phyloP scores from a whole-genome alignment of 2,797 vertebrate species.

The Potorous gilbertii region DNA sequence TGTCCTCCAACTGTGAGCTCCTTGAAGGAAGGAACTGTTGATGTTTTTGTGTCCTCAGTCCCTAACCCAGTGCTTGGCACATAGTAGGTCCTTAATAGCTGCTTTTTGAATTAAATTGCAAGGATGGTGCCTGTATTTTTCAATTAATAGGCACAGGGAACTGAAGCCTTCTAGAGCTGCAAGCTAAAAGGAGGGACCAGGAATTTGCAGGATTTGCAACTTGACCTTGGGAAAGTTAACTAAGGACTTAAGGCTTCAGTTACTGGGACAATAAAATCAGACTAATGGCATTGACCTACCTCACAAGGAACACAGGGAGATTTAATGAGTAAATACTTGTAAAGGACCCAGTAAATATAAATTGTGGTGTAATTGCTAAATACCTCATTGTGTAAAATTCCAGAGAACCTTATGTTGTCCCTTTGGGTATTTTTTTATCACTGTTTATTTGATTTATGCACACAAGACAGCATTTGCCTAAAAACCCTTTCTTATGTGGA shows the following conservation, averaged over 20 bases:
- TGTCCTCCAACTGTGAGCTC: neutral
- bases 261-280: conserved; percentile 52
- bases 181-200: conserved; percentile 1
- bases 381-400: conserved; percentile 65
- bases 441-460: conserved; percentile 76
- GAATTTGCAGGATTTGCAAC: conserved; percentile 18
- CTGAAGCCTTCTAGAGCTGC: neutral
- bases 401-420: conserved; percentile 60
- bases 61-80: neutral
- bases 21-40: neutral
- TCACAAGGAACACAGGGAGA: conserved; percentile 58
- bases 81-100: neutral
- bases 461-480: conserved; percentile 74
- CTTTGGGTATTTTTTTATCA: conserved; percentile 57
- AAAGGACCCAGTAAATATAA: conserved; percentile 56
- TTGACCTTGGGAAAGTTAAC: conserved; percentile 47
- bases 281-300: conserved; percentile 41
- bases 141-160: neutral
- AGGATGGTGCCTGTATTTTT: neutral
- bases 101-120: neutral
- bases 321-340: conserved; percentile 72
- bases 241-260: conserved; percentile 41
- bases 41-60: neutral
- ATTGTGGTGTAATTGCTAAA: conserved; percentile 65
- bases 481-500: conserved; percentile 69